Base-by-base conservation (phyloP, 35 echinoderm and acorn worm genomes). In the Acanthaster planci region DNA sequence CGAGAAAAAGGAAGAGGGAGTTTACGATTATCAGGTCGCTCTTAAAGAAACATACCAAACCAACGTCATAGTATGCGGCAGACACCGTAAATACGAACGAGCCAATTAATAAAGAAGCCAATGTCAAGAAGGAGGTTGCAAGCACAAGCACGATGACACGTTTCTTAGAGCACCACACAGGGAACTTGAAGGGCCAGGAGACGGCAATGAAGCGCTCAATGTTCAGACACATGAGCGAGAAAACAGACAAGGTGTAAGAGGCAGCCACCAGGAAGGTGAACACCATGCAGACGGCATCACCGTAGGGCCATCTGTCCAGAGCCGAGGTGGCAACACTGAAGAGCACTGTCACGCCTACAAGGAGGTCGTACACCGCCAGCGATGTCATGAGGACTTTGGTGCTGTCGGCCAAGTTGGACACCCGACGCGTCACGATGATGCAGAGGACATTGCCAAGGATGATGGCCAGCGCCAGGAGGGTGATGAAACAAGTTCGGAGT, bases 311-410 rank as follows among this genome's bases (percentile, higher is more conserved):
- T 3, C 64, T 21, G 34, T 72, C 64, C 64, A 72, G 26, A 0
- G 64, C 64, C 14, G 64, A 72, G 0, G 64, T 19, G 22, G 30
- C 30, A 10, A 36, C 23, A 29, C 14, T 6, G 26, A 72, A 8
- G 9, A 72, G 64, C 30, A 9, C 29, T 31, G 30, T 26, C 10
- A 72, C 30, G 23, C 64, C 64, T 14, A 72, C 30, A 14, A 36
- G 14, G 64, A 72, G 26, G 64, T 72, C 64, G 15, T 29, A 72
- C 30, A 72, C 64, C 22, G 64, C 64, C 64, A 72, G 30, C 14
- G 64, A 72, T 26, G 64, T 72, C 64, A 72, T 72, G 10, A 72
- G 9, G 30, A 72, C 64, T 23, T 72, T 72, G 14, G 64, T 72
- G 64, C 64, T 72, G 64, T 72, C 64, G 34, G 64, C 64, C 34